Percentiles rank a stretch among this genome's conserved stretches.
Evolutionary conservation across 2,888 invertebrate genomes (phyloP).

Genomic region (Tetropium fuscum): DNA sequence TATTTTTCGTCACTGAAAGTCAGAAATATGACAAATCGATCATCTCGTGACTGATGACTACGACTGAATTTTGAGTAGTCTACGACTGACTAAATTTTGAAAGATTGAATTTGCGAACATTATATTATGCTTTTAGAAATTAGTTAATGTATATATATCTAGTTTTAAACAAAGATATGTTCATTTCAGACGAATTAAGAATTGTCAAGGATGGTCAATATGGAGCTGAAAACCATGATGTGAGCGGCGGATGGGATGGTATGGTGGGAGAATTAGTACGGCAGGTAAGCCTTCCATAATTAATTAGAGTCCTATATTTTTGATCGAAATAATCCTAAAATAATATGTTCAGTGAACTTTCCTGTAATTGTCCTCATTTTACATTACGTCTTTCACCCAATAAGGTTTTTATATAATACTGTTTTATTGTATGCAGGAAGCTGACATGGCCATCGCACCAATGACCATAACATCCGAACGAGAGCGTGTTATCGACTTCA

Average conservation of each 20-base stretch:
- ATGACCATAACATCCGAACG: slow-evolving; percentile 96
- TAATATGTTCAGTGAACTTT: not conserved
- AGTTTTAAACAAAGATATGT: too few relatives aligned
- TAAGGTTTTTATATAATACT: not conserved
- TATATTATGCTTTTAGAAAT: too few relatives aligned
- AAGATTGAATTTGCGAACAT: too few relatives aligned
- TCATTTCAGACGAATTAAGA: slow-evolving; percentile 84
- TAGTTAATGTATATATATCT: too few relatives aligned
- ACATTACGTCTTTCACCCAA: not conserved
- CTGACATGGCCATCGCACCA: slow-evolving; percentile 95
- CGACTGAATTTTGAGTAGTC: too few relatives aligned
- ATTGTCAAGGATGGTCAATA: slow-evolving; percentile 89
- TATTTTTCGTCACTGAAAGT: too few relatives aligned
- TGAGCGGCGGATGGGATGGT: slow-evolving; percentile 87
- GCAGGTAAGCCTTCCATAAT: slow-evolving; percentile 76
- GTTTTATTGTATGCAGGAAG: slow-evolving; percentile 75
- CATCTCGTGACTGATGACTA: too few relatives aligned
- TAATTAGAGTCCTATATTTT: not conserved
- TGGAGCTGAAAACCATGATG: slow-evolving; percentile 80
- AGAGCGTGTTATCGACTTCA: slow-evolving; percentile 96
- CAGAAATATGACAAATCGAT: too few relatives aligned
- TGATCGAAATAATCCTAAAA: not conserved
- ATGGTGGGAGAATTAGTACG: slow-evolving; percentile 89
- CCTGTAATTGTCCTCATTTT: not conserved
- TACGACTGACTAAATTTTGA: too few relatives aligned